phyloP scores from a whole-genome alignment of 2,113 vertebrate species.

The Sinosuthora webbiana region DNA sequence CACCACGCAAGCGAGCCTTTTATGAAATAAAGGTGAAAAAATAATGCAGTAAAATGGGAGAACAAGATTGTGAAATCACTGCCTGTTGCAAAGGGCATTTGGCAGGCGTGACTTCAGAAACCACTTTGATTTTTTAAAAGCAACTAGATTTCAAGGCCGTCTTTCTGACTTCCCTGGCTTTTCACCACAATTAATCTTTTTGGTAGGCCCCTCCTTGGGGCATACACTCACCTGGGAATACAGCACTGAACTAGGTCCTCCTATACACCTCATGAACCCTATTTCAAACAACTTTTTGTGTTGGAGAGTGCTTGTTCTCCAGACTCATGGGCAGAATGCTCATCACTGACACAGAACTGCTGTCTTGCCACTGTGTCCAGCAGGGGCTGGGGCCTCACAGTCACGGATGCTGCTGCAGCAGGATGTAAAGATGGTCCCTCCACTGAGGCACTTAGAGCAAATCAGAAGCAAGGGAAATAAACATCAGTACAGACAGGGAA shows the following conservation, averaged over 20 bases:
- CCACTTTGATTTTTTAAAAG: not conserved
- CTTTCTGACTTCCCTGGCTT: not conserved
- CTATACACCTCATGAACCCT: not conserved
- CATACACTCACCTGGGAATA: not conserved
- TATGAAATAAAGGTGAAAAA: not conserved
- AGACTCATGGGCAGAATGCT: not conserved
- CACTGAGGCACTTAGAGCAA: not conserved
- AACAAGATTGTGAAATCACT: not conserved
- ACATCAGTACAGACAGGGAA: not conserved
- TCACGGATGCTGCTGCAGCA: not conserved
- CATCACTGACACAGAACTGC: rapidly evolving
- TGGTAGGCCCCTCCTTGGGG: not conserved
- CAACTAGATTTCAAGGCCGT: not conserved
- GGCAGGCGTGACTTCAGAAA: not conserved
- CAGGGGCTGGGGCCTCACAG: not conserved
- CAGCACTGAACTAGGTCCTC: not conserved
- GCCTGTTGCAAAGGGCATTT: not conserved
- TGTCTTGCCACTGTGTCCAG: not conserved
- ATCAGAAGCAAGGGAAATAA: not conserved
- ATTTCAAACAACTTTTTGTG: not conserved
- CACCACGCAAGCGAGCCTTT: not conserved
- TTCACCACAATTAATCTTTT: not conserved
- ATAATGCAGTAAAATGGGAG: not conserved
- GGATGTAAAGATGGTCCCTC: not conserved
- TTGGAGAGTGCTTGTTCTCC: not conserved